Base-by-base conservation (phyloP, 2,888 invertebrate genomes). In the Spodoptera exigua region DNA sequence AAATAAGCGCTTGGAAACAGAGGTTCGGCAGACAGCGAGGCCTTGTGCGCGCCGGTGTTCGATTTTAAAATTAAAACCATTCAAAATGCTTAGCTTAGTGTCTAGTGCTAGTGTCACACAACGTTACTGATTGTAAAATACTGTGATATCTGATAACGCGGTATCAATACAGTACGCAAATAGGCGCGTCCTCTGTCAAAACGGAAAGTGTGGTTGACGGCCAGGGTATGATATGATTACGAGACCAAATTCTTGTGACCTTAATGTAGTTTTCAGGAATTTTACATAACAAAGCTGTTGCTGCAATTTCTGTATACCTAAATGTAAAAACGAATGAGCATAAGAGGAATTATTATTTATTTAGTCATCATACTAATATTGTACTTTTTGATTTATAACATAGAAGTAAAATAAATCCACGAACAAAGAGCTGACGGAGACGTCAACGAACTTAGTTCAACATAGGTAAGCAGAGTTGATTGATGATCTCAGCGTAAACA, bases 371-470 rank as follows among this genome's bases (percentile, higher is more conserved):
- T 5, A 48, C 21, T 12, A 45, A 16, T 34, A 10, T 44, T 10
- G 32, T 12, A 11, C 13, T 43, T 39, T 21, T 43, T 47, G 4
- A 10, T 27, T 32, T 40, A 18, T 39, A 48, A 39, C 14, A 49
- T 59, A 18, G 54, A 49, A 53, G 45, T 41, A 59, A 69, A 32
- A 59, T 52, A 47, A 49, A 44, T 53, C 32, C n/a, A 12, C 36
- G 36, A 61, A 67, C 68, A 71, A 75, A 77, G 68, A 74, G 44
- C 34, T 34, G 52, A 35, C 47, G 34, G 44, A 37, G 52, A 49
- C 67, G 83, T 82, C 83, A 82, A 79, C 74, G 83, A 83, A 82
- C 84, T 74, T 51, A 43, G 47, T 66, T 60, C 56, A 52, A 40
- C 49, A 69, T 67, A 48, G 70, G 71, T 73, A 75, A 82, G 76